Evolutionary conservation across 2,797 vertebrate species (phyloP).

Genomic region (Microchirus variegatus): DNA sequence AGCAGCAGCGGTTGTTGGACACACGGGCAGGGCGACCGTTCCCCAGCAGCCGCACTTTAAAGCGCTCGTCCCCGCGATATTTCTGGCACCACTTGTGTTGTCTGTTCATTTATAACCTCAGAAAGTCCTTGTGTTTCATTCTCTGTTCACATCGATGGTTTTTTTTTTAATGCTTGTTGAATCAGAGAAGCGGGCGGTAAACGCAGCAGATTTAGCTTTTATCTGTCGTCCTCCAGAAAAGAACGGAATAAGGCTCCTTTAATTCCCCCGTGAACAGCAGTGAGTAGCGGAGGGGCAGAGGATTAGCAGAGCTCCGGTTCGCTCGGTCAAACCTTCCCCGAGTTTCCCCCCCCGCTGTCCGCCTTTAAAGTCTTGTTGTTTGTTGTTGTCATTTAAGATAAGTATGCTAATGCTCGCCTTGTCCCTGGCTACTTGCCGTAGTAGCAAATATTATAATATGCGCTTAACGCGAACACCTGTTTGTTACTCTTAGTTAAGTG

Average conservation of each 20-base stretch:
- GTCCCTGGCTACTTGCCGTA: background rate
- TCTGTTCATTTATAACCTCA: slow-evolving; percentile 25
- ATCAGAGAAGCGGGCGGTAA: background rate
- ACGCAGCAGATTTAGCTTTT: background rate
- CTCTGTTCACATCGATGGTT: background rate
- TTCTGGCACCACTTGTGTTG: slow-evolving; percentile 10
- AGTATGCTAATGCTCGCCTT: slow-evolving; percentile 1
- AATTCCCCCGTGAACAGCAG: background rate
- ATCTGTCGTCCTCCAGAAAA: background rate
- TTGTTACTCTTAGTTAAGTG: too few relatives aligned
- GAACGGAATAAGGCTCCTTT: background rate
- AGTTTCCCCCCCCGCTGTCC: background rate
- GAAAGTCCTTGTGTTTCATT: slow-evolving; percentile 27
- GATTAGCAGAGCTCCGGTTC: background rate
- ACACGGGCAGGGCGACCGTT: slow-evolving; percentile 3
- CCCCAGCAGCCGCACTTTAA: too few relatives aligned
- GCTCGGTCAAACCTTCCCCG: background rate
- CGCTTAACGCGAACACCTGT: too few relatives aligned
- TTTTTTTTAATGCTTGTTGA: background rate
- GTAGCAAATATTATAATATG: background rate
- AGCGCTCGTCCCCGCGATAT: background rate
- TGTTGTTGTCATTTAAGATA: background rate
- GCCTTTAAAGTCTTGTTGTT: background rate
- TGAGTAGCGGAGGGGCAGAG: background rate
- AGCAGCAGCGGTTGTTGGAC: slow-evolving; percentile 17